Base-by-base conservation (phyloP, 2,113 vertebrate genomes). In the Neomonachus schauinslandi region DNA sequence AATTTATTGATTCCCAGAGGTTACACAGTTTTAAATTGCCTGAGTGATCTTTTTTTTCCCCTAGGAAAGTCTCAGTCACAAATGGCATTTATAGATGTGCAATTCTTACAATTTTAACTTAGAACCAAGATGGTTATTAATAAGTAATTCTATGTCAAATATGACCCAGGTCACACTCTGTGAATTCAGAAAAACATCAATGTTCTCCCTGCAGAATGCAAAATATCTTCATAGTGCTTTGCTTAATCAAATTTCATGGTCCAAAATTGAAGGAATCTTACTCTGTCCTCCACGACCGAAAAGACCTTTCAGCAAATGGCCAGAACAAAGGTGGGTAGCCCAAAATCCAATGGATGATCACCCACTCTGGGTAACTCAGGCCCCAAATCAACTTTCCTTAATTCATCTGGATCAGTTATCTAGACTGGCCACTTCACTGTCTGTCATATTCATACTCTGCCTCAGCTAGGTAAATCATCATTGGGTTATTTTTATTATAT, bases 151-250 rank as follows among this genome's bases (percentile, higher is more conserved):
- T 91, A 46, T 77, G 77, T 86, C 7, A 93, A 86, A 76, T 93
- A 94, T 77, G 19, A 95, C 26, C 19, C 65, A 51, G 8, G 33
- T 74, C 81, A 91, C 61, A 72, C 14, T 88, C 31, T 51, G 18
- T 80, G 42, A 94, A 69, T 96, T 97, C 61, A 95, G 71, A 96
- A 65, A 89, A 93, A 94, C 4, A 96, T 14, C 46, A 36, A 33
- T 91, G 61, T 91, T 97, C 24, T 89, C 63, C 84, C 46, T 89
- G 72, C 12, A 93, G 19, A 93, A 65, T 93, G 39, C 5, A 95
- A 89, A 97, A 84, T 89, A 16, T 86, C 33, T 74, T 84, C 36
- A 59, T 36, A 63, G 18, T 8, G 18, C 21, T 96, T 86, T 89
- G 39, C 24, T 94, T 92, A 91, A 79, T 79, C 21, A 95, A 97